phyloP scores from a whole-genome alignment of 37 sponge, comb jelly and placozoan species.

The Tethya wilhelma region DNA sequence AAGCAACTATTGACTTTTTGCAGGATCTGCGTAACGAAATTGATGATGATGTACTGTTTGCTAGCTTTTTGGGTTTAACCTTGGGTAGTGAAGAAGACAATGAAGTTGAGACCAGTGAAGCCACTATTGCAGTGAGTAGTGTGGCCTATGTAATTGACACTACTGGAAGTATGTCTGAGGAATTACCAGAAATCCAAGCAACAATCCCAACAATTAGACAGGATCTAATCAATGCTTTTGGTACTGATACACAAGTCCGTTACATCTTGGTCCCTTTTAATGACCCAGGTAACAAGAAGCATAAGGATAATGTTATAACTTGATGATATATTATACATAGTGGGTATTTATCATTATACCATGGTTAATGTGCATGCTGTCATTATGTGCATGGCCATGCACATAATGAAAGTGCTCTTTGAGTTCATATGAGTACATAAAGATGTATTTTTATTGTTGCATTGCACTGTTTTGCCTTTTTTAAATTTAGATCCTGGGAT shows the following conservation, averaged over 20 bases:
- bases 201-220: conserved; percentile 15
- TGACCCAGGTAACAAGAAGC: conserved; percentile 42
- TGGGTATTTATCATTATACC: too few species aligned
- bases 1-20: conserved; percentile 26
- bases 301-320: too few species aligned
- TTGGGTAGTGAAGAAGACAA: too few species aligned
- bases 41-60: conserved; percentile 19
- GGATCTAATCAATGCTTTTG: conserved; percentile 9
- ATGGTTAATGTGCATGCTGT: too few species aligned
- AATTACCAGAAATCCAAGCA: conserved; percentile 46
- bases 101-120: too few species aligned
- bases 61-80: neutral
- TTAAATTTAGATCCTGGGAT: conserved; percentile 28
- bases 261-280: conserved; percentile 62
- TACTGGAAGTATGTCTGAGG: conserved; percentile 52
- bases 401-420: too few species aligned
- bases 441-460: neutral
- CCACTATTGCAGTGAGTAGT: neutral
- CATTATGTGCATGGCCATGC: too few species aligned
- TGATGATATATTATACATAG: too few species aligned
- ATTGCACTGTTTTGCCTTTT: neutral
- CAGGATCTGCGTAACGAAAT: conserved; percentile 14
- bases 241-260: conserved; percentile 17
- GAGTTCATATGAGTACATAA: neutral
- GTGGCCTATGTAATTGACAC: conserved; percentile 65